A percentile compares a stretch with the other conserved stretches of the same genome.
Evolutionary conservation across 2,888 invertebrate species (phyloP).

Genomic region (Coecobrya sp.): DNA sequence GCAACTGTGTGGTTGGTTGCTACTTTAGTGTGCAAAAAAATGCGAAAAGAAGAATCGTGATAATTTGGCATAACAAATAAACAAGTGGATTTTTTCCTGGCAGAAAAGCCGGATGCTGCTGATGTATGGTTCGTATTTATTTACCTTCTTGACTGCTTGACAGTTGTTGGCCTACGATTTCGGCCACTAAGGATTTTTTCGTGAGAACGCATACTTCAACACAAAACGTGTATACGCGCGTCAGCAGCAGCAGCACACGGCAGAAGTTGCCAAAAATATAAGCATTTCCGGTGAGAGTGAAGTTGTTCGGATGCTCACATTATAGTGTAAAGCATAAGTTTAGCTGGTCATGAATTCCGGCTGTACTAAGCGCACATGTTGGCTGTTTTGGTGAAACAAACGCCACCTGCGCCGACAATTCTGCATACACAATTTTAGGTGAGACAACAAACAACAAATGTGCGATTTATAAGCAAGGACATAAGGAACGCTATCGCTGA

Average conservation of each 20-base stretch:
- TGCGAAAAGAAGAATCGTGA: constrained; percentile 51
- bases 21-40: constrained; percentile 19
- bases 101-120: constrained; percentile 50
- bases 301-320: constrained; percentile 10
- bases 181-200: constrained; percentile 37
- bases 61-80: constrained; percentile 57
- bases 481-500: background rate
- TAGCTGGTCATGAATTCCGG: background rate
- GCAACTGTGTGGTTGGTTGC: background rate
- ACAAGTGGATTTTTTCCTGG: constrained; percentile 53
- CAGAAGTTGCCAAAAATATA: constrained; percentile 69
- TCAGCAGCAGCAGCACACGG: constrained; percentile 23
- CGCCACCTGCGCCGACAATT: constrained; percentile 18
- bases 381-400: background rate
- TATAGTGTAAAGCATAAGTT: background rate
- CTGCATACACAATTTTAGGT: constrained; percentile 1
- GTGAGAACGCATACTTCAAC: constrained; percentile 22
- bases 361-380: constrained; percentile 1
- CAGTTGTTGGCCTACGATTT: constrained; percentile 68
- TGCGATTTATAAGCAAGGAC: background rate
- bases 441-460: background rate
- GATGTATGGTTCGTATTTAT: constrained; percentile 29
- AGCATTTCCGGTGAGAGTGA: constrained; percentile 65
- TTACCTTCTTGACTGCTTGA: constrained; percentile 66
- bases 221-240: background rate